Evolutionary conservation across 2,113 vertebrate genomes (phyloP), one percentile per base, ranked within the genome.

Genomic region (Illadopsis cleaveri): DNA sequence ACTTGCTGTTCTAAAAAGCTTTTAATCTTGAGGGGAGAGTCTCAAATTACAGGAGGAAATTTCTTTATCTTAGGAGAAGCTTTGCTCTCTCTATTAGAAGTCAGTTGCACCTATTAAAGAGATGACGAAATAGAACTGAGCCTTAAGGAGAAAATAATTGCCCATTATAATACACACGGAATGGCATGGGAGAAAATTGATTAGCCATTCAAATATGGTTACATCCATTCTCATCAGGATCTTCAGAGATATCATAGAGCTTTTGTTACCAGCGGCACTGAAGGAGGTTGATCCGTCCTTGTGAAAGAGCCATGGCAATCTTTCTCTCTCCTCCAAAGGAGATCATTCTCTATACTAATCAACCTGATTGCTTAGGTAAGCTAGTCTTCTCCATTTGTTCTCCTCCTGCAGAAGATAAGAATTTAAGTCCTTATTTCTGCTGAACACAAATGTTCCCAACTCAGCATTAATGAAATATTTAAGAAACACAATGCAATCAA

Each of bases 381-480:
- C 28, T 71, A 7, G 57, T 64, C 37, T 76, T 64, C 57, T 75
- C 33, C 48, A 27, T 89, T 93, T 93, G 14, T 15, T 78, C 24
- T 53, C 92, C 40, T 76, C 14, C 33, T 53, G 24, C 8, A 37
- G 35, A 58, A 82, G 31, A 56, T 22, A 75, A 79, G 50, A 93
- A 61, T 89, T 84, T 50, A 78, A 65, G 50, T 77, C 33, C 33
- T 62, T 30, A 54, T 82, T 96, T 91, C 33, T 87, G 57, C 70
- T 73, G 54, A 87, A 50, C 38, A 58, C 24, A 56, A 64, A 24
- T n/a, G n/a, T 78, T 82, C n/a, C 23, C n/a, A 91, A 44, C 4
- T 35, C 54, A 69, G 12, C n/a, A 50, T 76, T 96, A 91, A 89
- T 76, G 40, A 91, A 86, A 87, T 93, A 88, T 86, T 92, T 89